Base-by-base conservation (phyloP, 2,888 invertebrate genomes). In the Eumacrocentrus americanus region DNA sequence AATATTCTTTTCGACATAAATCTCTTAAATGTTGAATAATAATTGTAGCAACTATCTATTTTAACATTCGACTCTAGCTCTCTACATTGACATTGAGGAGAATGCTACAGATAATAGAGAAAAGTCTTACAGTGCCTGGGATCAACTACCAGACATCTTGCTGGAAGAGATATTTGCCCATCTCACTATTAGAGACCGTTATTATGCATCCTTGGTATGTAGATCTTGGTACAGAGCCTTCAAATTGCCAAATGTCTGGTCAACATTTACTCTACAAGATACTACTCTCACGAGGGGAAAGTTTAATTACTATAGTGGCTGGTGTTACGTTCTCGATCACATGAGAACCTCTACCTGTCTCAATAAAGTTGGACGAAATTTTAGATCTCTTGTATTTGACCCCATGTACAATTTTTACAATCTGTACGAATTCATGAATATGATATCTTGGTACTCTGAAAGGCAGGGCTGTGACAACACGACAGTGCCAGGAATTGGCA, bases 371-470 rank as follows among this genome's bases (percentile, higher is more conserved):
- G 92, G 92, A 0, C 82, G 81, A 50, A 83, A 87, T 71, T 85
- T 92, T 70, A 84, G 87, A 60, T 84, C 84, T 7, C 81, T 93
- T 25, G 84, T 89, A 12, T 87, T 94, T 66, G 85, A 87, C 29
- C 92, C 92, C 0, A 89, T 89, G 83, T 82, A 86, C 60, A 91
- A 92, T 76, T 91, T 92, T 70, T 89, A 90, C 78, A 92, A 92
- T 77, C 84, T 93, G 40, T 92, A 89, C 76, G 92, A 92, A 76
- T 93, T 93, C 73, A 90, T 93, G 86, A 88, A 90, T 59, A 88
- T 92, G 83, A 77, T 92, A n/a, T 86, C 89, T 0, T 89, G 89
- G 84, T 91, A 88, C 72, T 85, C 88, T 0, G 89, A 89, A 67
- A 72, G 64, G 44, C 77, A 80, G 40, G 77, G 73, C 0, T 68